Evolutionary conservation across 1,140 invertebrate species (phyloP), one percentile per base, ranked within the genome.

Genomic region (Helicorthomorpha holstii): DNA sequence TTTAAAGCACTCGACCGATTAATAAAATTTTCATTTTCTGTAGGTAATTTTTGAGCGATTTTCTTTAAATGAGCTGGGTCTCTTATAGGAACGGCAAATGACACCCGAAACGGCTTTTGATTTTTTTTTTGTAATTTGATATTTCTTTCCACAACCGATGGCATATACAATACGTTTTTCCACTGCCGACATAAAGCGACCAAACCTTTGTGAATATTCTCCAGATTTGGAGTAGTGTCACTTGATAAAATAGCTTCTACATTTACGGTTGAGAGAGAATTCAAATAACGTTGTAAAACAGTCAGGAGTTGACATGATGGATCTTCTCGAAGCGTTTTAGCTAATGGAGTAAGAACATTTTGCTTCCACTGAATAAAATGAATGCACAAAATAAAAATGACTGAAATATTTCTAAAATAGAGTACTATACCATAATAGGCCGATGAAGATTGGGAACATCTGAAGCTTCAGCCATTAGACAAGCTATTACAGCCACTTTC

Each of bases 111-210:
- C 0, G 68, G 66, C 16, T 85, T 82, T 63, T 86, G 81, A 48
- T 77, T 81, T 72, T 89, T 90, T 50, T 63, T 63, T 10, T 25
- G 44, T 10, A 65, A 58, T 53, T 68, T 72, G 61, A 86, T 83
- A 63, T 86, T 88, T 63, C 90, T 84, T 60, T 94, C 87, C 48
- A 91, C 73, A 29, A 94, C 69, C 46, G 92, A 71, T 0, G 92
- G 92, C 57, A 92, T 94, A 63, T 95, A 94, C 1, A 97, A 69
- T 2, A 90, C 84, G 66, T 92, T 94, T 68, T 96, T 96, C 92
- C 92, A 97, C 63, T 96, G 90, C 1, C 91, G 76, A 60, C 87
- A 92, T 21, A 96, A 64, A 44, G 90, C 86, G 63, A 92, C 81
- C 21, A 93, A 80, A n/a, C 87, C 88, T 78, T 88, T 66, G 58